These are phyloP conservation scores for Schrankia costaestrigalis DNA, from an alignment of 2,888 invertebrate genomes.

Conservation along the genomic window DNA sequence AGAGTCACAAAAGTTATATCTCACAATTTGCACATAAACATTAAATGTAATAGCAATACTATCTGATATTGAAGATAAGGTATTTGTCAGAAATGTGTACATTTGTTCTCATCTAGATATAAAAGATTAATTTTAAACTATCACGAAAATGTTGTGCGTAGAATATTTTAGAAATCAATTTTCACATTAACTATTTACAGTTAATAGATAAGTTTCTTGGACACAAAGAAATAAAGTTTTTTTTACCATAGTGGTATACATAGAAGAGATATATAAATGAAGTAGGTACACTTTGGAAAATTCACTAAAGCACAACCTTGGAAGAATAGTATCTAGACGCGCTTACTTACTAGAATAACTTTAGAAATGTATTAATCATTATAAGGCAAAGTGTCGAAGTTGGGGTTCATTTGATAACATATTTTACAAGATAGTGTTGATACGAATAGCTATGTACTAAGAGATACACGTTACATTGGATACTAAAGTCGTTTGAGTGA, in stretches of 20 bases:
- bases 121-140: constrained; percentile 51
- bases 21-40: constrained; percentile 5
- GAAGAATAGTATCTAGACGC: constrained; percentile 79
- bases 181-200: constrained; percentile 54
- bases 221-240: constrained; percentile 44
- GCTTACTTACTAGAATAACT: constrained; percentile 71
- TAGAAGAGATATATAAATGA: constrained; percentile 46
- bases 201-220: constrained; percentile 44
- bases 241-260: constrained; percentile 39
- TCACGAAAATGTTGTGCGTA: constrained; percentile 76
- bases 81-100: constrained; percentile 42
- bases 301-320: constrained; percentile 80
- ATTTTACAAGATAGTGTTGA: constrained; percentile 38
- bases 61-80: constrained; percentile 21
- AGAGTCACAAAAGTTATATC: not conserved
- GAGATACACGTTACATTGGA: constrained; percentile 24
- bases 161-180: constrained; percentile 60
- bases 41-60: constrained; percentile 14
- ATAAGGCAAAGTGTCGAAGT: constrained; percentile 78
- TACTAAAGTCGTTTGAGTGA: constrained; percentile 8
- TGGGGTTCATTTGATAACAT: constrained; percentile 66
- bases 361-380: constrained; percentile 66
- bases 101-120: constrained; percentile 43
- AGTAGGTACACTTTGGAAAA: constrained; percentile 60
- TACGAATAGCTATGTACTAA: constrained; percentile 30